Evolutionary conservation across 2,113 vertebrate species (phyloP).

Genomic region (Chaenocephalus aceratus): DNA sequence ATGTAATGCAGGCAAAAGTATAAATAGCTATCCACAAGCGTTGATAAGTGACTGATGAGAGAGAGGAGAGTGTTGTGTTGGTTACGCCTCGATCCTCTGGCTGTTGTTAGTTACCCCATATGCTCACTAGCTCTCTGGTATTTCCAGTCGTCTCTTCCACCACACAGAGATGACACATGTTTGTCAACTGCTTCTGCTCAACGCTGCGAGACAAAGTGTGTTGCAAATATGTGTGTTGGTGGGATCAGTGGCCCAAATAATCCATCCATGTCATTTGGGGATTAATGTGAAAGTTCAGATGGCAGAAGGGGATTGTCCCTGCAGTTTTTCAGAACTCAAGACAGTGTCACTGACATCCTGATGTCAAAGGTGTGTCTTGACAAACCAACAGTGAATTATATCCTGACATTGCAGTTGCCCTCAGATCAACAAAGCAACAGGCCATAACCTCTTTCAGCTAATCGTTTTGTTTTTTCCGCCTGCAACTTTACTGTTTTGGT

Average conservation of each 20-base stretch:
- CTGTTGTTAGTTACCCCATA: conserved; percentile 78
- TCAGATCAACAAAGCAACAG: neutral
- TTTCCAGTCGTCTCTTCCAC: conserved; percentile 59
- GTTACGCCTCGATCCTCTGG: conserved; percentile 62
- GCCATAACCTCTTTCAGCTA: neutral
- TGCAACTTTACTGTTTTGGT: neutral
- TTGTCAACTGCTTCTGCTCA: conserved; percentile 33
- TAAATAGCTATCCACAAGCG: conserved; percentile 79
- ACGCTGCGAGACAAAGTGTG: conserved; percentile 11
- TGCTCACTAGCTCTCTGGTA: conserved; percentile 64
- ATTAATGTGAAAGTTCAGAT: conserved; percentile 68
- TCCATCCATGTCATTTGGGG: conserved; percentile 51
- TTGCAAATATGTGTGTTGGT: conserved; percentile 36
- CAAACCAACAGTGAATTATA: neutral
- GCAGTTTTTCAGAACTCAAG: conserved; percentile 24
- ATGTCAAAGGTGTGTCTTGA: conserved; percentile 3
- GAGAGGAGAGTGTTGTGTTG: conserved; percentile 66
- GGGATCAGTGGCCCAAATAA: conserved; percentile 48
- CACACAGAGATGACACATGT: conserved; percentile 41
- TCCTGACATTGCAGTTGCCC: neutral
- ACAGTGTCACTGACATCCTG: conserved; percentile 4
- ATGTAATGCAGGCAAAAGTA: conserved; percentile 61
- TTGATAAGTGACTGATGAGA: conserved; percentile 79
- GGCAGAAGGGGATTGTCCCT: neutral
- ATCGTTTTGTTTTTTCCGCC: neutral